Evolutionary conservation across 2,888 invertebrate species (phyloP).

Genomic region (Ariolimax columbianus): DNA sequence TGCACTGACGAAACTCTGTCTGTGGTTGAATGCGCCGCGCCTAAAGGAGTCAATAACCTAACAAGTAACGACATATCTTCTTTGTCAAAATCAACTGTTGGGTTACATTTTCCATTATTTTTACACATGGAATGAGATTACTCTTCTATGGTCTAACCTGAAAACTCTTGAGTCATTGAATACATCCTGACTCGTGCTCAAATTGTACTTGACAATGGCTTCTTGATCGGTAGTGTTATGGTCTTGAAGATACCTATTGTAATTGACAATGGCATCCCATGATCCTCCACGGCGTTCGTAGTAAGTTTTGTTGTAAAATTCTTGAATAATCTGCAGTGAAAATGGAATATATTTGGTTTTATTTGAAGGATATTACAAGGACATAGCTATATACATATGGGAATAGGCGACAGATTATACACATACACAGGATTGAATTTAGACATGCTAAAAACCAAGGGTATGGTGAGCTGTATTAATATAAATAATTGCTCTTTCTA

Average conservation of each 20-base stretch:
- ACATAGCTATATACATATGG: not conserved
- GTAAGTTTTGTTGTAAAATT: slow-evolving; percentile 65
- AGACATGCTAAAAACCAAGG: too few relatives aligned
- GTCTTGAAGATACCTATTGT: slow-evolving; percentile 39
- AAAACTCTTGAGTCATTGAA: not conserved
- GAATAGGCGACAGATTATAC: too few relatives aligned
- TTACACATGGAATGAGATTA: too few relatives aligned
- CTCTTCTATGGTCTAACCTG: not conserved
- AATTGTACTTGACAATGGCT: slow-evolving; percentile 28
- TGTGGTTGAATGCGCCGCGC: too few relatives aligned
- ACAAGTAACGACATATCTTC: too few relatives aligned
- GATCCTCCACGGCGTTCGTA: slow-evolving; percentile 60
- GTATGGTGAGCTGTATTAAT: too few relatives aligned
- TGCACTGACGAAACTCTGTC: too few relatives aligned
- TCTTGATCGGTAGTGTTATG: slow-evolving; percentile 35
- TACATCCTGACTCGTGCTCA: not conserved
- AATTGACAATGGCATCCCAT: slow-evolving; percentile 46
- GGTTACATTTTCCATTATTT: too few relatives aligned
- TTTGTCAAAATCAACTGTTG: too few relatives aligned
- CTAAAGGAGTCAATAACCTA: too few relatives aligned
- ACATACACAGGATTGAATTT: too few relatives aligned
- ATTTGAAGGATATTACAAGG: not conserved
- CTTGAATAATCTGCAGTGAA: slow-evolving; percentile 63
- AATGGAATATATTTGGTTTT: not conserved
- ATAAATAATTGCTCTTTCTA: too few relatives aligned